These are phyloP conservation scores for Pyrgus malvae DNA, from an alignment of 2,888 invertebrate species.

Conservation along the genomic window DNA sequence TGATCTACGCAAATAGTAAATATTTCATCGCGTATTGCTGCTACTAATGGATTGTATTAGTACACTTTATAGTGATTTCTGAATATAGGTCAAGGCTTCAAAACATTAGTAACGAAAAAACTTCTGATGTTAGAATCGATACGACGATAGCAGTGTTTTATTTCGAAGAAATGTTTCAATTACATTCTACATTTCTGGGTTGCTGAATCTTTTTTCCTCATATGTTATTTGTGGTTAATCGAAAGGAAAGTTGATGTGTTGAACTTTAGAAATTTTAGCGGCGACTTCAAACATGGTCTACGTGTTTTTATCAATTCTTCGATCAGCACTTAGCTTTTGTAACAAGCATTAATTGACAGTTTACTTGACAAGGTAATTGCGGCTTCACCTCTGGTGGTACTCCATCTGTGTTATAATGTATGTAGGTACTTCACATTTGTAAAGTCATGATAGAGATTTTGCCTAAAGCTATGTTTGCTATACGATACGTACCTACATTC, in stretches of 20 bases:
- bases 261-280: neutral
- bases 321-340: constrained; percentile 8
- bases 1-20: constrained; percentile 41
- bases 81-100: constrained; percentile 2
- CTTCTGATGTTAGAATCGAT: neutral
- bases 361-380: constrained; percentile 17
- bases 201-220: neutral
- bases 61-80: neutral
- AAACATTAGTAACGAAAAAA: neutral
- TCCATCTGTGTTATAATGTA: neutral
- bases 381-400: constrained; percentile 6
- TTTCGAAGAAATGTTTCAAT: neutral
- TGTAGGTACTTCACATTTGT: neutral
- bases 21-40: constrained; percentile 21
- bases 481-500: neutral
- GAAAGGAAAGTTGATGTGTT: neutral
- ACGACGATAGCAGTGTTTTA: neutral
- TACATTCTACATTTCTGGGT: too few relatives aligned
- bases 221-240: neutral
- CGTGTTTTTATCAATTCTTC: constrained; percentile 3
- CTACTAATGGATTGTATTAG: constrained; percentile 5
- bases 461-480: constrained; percentile 12
- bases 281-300: neutral
- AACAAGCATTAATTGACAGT: constrained; percentile 14
- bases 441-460: constrained; percentile 13